These are phyloP conservation scores for Catagonus wagneri DNA, from an alignment of 2,113 vertebrate species.

Conservation along the genomic window DNA sequence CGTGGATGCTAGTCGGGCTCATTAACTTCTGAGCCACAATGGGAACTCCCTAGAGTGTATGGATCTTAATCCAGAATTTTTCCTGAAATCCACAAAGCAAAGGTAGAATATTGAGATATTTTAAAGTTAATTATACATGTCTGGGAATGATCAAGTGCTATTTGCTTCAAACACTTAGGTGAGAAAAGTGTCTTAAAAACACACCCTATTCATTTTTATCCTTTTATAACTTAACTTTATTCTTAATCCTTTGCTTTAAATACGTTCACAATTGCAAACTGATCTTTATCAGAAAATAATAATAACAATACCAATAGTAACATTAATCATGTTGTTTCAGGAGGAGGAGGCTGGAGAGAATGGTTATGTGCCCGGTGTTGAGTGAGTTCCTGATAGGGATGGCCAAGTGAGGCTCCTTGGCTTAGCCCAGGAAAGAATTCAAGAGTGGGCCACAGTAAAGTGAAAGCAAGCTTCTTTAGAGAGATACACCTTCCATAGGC, in stretches of 20 bases:
- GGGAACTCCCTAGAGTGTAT: no score
- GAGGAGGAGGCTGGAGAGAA: background rate
- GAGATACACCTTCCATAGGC: background rate
- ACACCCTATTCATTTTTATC: background rate
- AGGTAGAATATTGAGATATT: background rate
- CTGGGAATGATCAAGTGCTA: background rate
- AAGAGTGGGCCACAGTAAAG: background rate
- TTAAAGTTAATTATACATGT: background rate
- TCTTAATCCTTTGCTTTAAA: constrained; percentile 11
- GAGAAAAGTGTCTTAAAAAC: background rate
- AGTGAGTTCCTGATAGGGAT: no score
- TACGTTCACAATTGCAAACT: background rate
- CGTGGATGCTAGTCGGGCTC: no score
- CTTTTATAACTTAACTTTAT: background rate
- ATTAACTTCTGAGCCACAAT: no score
- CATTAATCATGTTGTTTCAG: background rate
- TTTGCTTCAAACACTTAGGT: background rate
- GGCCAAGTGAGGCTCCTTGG: background rate
- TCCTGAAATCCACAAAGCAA: constrained; percentile 28
- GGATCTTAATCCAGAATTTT: background rate
- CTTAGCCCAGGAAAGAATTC: background rate
- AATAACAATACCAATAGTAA: background rate
- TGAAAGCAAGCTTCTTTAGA: background rate
- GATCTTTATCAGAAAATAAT: background rate
- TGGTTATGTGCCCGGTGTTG: background rate